A percentile compares a stretch with the other conserved stretches of the same genome.
Conservation (phyloP, 2,797 vertebrate genomes). For the Arrhamphus sclerolepis region DNA sequence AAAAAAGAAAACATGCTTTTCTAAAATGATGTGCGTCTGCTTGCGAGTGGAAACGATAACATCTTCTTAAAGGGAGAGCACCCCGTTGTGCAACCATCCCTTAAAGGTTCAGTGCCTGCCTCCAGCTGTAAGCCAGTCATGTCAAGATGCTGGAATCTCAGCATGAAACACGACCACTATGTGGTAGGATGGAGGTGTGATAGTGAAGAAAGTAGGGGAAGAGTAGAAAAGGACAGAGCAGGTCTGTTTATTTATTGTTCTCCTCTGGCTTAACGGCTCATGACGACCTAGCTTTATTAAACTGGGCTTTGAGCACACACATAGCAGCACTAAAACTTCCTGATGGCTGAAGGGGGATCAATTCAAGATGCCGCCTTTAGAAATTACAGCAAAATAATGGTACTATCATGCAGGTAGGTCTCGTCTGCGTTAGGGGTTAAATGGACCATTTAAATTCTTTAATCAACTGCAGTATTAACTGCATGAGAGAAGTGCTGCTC, state of each 20-base stretch:
- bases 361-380: slow-evolving; percentile 74
- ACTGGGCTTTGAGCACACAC: slow-evolving; percentile 85
- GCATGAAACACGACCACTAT: slow-evolving; percentile 27
- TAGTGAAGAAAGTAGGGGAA: slow-evolving; percentile 26
- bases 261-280: slow-evolving; percentile 76
- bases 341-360: slow-evolving; percentile 80
- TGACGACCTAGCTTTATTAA: slow-evolving; percentile 86
- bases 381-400: slow-evolving; percentile 82
- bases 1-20: slow-evolving; percentile 26
- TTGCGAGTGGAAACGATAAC: slow-evolving; percentile 39
- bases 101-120: slow-evolving; percentile 10
- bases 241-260: slow-evolving; percentile 83
- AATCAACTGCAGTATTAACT: slow-evolving; percentile 80
- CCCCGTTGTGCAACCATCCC: slow-evolving; percentile 10
- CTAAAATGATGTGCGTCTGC: slow-evolving; percentile 23
- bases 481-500: slow-evolving; percentile 43
- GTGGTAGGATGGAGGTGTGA: slow-evolving; percentile 21
- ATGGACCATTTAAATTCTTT: slow-evolving; percentile 81
- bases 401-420: slow-evolving; percentile 71
- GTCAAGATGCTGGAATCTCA: slow-evolving; percentile 22
- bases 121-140: slow-evolving; percentile 21
- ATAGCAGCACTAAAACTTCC: slow-evolving; percentile 83
- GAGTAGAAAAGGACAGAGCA: slow-evolving; percentile 44
- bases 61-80: slow-evolving; percentile 26
- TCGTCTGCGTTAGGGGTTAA: slow-evolving; percentile 74